These are phyloP conservation scores for Crotophaga sulcirostris DNA, from an alignment of 2,113 vertebrate species.

Conservation along the genomic window DNA sequence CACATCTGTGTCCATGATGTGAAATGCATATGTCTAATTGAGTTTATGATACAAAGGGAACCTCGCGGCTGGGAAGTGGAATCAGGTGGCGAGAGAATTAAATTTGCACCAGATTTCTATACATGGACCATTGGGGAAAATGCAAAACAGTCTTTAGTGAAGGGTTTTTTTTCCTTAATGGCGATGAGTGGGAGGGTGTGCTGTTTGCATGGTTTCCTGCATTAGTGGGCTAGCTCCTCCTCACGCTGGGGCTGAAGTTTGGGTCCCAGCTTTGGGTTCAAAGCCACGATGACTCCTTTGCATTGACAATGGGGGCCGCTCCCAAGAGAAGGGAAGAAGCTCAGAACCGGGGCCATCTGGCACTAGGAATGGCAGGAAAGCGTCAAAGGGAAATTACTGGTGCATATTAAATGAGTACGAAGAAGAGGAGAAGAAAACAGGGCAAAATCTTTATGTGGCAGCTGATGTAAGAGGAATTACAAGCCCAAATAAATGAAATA, in stretches of 20 bases:
- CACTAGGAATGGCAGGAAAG: slow-evolving; percentile 51
- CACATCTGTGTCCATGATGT: slow-evolving; percentile 47
- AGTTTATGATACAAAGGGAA: slow-evolving; percentile 74
- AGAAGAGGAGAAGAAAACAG: slow-evolving; percentile 48
- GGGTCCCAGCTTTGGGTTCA: slow-evolving; percentile 67
- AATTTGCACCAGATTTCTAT: slow-evolving; percentile 70
- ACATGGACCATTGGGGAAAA: slow-evolving; percentile 60
- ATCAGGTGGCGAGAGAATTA: slow-evolving; percentile 77
- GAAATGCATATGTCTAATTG: slow-evolving; percentile 67
- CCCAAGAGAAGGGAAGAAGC: slow-evolving; percentile 60
- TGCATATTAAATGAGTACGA: slow-evolving; percentile 67
- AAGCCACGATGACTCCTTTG: slow-evolving; percentile 66
- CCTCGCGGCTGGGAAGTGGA: slow-evolving; percentile 65
- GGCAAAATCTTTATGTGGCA: slow-evolving; percentile 44
- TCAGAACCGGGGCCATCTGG: slow-evolving; percentile 72
- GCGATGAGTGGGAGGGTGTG: slow-evolving; percentile 60
- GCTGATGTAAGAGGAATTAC: slow-evolving; percentile 67
- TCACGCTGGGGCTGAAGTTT: slow-evolving; percentile 13
- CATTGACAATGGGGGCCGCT: slow-evolving; percentile 70
- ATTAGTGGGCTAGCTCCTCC: slow-evolving; percentile 57
- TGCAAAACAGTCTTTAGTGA: slow-evolving; percentile 62
- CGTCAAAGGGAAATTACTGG: slow-evolving; percentile 70
- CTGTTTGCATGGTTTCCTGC: slow-evolving; percentile 60
- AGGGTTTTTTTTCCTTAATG: slow-evolving; percentile 31
- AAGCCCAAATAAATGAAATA: slow-evolving; percentile 61